Evolutionary conservation across 2,888 invertebrate species (phyloP), one percentile per base, ranked within the genome.

Genomic region (Carabus problematicus): DNA sequence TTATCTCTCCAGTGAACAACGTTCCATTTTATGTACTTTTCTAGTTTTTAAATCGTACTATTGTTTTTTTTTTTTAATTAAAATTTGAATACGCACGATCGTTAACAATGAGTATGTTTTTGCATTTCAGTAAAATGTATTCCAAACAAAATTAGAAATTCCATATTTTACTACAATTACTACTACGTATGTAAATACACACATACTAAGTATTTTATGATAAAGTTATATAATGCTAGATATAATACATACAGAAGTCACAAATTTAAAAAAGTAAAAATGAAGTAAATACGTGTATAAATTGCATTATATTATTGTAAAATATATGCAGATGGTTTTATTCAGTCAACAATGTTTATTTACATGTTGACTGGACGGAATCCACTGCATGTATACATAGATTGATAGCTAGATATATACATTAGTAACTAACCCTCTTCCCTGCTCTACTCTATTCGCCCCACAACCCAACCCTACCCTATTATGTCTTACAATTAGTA

Each of bases 121-220:
- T 29, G 43, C 56, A 62, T 64, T 56, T 56, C n/a, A 43, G 55
- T 56, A 9, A 16, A 55, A 54, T 40, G 55, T 55, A 18, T 14
- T 52, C 39, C 47, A 9, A 62, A 43, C 12, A 42, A 62, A 47
- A 54, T 16, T 54, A 41, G 56, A 45, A 56, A 55, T 55, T 64
- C 55, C 40, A 64, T 64, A 56, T 64, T 64, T 56, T 64, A 64
- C 41, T 64, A 64, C 42, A 29, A 29, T n/a, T n/a, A n/a, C n/a
- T n/a, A n/a, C 29, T 29, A 29, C 29, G 29, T 29, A 29, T 6
- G 29, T 29, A 29, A 2, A 29, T 29, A 29, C 29, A 29, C 6
- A 29, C 29, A n/a, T 29, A 55, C 41, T 16, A 55, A 64, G 43
- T 64, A 64, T 64, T 64, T 56, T 64, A 63, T 29, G 16, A 64